phyloP scores from a whole-genome alignment of 2,797 vertebrate genomes.

The Cynodonichthys magdalenae region DNA sequence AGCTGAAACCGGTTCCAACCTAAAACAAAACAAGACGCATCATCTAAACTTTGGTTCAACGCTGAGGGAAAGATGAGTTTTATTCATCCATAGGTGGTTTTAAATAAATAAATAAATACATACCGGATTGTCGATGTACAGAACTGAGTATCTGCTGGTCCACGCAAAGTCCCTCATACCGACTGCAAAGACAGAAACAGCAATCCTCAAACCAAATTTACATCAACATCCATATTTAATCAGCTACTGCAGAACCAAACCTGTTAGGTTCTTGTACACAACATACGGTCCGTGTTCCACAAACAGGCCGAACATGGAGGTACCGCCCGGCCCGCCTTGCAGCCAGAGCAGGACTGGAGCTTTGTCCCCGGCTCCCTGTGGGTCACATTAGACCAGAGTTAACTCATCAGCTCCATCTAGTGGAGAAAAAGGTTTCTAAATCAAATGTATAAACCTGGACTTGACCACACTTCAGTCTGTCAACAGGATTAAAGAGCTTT shows the following conservation, averaged over 20 bases:
- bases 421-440: slow-evolving; percentile 27
- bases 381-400: background rate
- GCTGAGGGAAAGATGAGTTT: background rate
- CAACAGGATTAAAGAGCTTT: background rate
- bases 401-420: slow-evolving; percentile 50
- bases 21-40: slow-evolving; percentile 41
- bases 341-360: slow-evolving; percentile 90
- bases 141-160: slow-evolving; percentile 83
- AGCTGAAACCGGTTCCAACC: slow-evolving; percentile 88
- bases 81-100: background rate
- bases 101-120: slow-evolving; percentile 27
- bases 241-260: slow-evolving; percentile 28
- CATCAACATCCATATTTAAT: background rate
- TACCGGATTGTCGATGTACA: slow-evolving; percentile 87
- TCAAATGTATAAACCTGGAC: background rate
- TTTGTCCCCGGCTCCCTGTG: slow-evolving; percentile 64
- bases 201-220: background rate
- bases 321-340: slow-evolving; percentile 88
- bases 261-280: slow-evolving; percentile 84
- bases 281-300: slow-evolving; percentile 90
- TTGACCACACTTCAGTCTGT: background rate
- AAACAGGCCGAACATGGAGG: slow-evolving; percentile 92
- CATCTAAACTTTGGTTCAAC: background rate
- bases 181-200: slow-evolving; percentile 68
- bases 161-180: slow-evolving; percentile 79